Percentiles rank a stretch among this genome's conserved stretches.
phyloP scores from a whole-genome alignment of 2,113 vertebrate species.

The Ictalurus furcatus region DNA sequence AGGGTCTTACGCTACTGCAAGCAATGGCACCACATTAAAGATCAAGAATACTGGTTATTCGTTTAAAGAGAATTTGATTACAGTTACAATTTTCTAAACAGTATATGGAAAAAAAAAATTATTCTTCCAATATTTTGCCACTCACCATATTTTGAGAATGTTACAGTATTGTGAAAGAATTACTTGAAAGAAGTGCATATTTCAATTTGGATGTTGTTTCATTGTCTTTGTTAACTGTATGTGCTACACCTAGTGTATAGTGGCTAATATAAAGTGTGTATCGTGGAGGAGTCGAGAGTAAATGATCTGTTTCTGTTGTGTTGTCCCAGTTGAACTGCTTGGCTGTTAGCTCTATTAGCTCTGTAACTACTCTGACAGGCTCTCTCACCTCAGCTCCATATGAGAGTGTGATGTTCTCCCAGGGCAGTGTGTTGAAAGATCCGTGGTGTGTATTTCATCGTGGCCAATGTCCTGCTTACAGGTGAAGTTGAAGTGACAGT shows the following conservation, averaged over 20 bases:
- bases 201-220: background rate
- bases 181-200: background rate
- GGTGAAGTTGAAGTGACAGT: conserved; percentile 68
- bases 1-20: background rate
- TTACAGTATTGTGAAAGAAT: background rate
- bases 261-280: conserved; percentile 1
- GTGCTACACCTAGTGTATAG: background rate
- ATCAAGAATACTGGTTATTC: background rate
- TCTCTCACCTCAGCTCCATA: conserved; percentile 43
- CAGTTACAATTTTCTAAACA: background rate
- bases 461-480: conserved; percentile 50
- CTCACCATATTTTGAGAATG: background rate
- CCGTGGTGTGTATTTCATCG: conserved; percentile 33
- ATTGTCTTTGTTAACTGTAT: background rate
- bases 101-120: background rate
- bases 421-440: conserved; percentile 31
- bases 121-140: background rate
- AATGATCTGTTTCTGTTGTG: conserved; percentile 32
- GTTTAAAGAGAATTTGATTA: background rate
- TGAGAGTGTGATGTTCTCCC: conserved; percentile 36
- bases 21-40: background rate
- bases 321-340: conserved; percentile 23
- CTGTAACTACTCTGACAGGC: conserved; percentile 27
- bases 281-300: background rate
- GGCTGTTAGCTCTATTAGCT: conserved; percentile 33